Evolutionary conservation across 2,797 vertebrate species (phyloP), one percentile per base, ranked within the genome.

Genomic region (Myotis planiceps): DNA sequence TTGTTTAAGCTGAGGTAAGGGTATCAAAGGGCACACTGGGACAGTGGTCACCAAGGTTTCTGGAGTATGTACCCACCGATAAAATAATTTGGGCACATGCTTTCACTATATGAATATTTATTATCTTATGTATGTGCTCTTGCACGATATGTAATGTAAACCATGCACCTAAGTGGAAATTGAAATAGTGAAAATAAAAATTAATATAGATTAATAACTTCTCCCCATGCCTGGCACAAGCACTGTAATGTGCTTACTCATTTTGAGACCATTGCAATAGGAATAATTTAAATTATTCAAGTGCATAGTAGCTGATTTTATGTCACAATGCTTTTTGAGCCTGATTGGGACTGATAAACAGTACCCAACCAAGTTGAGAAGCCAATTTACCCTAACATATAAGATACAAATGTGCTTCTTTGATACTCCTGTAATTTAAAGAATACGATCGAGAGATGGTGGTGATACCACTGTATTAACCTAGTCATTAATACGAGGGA

Each of bases 151-250:
- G n/a, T 32, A 72, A 69, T 39, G 7, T 32, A 63, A 90, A 75
- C 47, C 68, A 29, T 51, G 9, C 2, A 79, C 4, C 76, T 69
- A 39, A 89, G 25, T 55, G 42, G 29, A 63, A 82, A 68, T 19
- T 18, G 71, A 53, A 45, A 68, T 58, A 19, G 10, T 34, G 9
- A n/a, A 58, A 90, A 42, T 68, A 49, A 96, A 94, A 75, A 60
- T 68, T 68, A 51, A 68, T 15, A 29, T 6, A 85, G 32, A 60
- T 81, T 84, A 90, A n/a, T 42, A 82, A 37, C 45, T 83, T 81
- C 29, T 81, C 53, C 5, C 7, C 25, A 29, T 23, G 12, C 0
- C 6, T 15, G 37, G 23, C 27, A 76, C 25, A 51, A 5, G 7
- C 37, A 16, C 47, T 51, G 29, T 55, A 21, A 14, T 47, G 19